A percentile compares a stretch with the other conserved stretches of the same genome.
Conservation (phyloP, 2,113 vertebrate genomes). For the Neolamprologus cancellatus region DNA sequence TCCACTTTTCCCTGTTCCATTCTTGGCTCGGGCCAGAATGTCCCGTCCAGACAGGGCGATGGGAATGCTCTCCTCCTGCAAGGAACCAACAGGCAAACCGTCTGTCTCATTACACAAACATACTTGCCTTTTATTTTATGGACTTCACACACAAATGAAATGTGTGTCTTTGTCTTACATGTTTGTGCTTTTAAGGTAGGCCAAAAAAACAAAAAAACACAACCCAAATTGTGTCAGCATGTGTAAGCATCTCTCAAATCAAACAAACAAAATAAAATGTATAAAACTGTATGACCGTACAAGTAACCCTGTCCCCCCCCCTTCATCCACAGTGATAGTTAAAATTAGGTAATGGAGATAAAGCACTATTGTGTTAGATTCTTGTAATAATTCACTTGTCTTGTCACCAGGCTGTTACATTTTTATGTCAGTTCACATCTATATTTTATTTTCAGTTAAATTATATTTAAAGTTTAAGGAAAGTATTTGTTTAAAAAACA, state of each 20-base stretch:
- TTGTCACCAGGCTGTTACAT: too few species aligned
- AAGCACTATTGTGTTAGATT: too few species aligned
- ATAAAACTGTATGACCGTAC: not conserved
- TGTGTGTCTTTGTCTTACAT: not conserved
- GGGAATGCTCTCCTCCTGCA: constrained; percentile 78
- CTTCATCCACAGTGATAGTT: too few species aligned
- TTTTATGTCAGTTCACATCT: too few species aligned
- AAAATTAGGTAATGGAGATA: too few species aligned
- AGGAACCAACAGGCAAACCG: not conserved
- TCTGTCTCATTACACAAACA: not conserved
- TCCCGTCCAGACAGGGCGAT: constrained; percentile 76
- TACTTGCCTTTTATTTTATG: not conserved
- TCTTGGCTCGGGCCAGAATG: constrained; percentile 75
- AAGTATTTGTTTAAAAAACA: too few species aligned
- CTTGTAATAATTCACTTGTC: too few species aligned
- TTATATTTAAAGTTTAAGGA: too few species aligned
- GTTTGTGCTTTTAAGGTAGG: not conserved
- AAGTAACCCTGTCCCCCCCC: too few species aligned
- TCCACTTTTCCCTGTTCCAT: constrained; percentile 77
- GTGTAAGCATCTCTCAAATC: not conserved
- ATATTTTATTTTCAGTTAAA: too few species aligned
- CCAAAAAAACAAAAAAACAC: not conserved
- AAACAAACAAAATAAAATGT: not conserved
- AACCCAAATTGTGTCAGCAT: rapidly evolving
- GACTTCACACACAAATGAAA: not conserved